These are phyloP conservation scores for Melikaiella ostensackeni DNA, from an alignment of 2,888 invertebrate genomes.

Conservation along the genomic window DNA sequence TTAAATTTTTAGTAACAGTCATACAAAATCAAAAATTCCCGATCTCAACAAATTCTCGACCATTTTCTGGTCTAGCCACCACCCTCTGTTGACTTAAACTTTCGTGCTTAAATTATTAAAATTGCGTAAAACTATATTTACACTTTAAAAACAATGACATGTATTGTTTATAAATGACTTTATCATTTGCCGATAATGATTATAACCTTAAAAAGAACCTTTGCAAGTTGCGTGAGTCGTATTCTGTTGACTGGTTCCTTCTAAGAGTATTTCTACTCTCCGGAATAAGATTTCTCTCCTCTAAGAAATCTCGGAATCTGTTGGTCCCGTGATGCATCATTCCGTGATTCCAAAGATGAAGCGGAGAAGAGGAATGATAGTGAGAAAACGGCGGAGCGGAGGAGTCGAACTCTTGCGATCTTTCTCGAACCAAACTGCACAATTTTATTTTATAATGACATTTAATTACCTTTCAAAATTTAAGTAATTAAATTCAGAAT, in stretches of 20 bases:
- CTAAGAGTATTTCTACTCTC: constrained; percentile 22
- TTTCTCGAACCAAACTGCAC: constrained; percentile 21
- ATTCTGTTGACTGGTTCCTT: constrained; percentile 27
- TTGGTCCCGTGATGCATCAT: neutral
- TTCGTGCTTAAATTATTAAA: too few relatives aligned
- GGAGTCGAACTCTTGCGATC: constrained; percentile 27
- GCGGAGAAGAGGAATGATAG: constrained; percentile 18
- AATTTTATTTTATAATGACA: neutral
- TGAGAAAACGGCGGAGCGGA: constrained; percentile 14
- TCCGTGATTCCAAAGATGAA: constrained; percentile 32
- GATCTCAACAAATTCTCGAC: too few relatives aligned
- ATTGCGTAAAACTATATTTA: too few relatives aligned
- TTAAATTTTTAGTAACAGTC: too few relatives aligned
- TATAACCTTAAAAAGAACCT: constrained; percentile 35
- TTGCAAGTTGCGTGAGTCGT: constrained; percentile 18
- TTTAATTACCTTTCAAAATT: too few relatives aligned
- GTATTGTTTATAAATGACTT: neutral
- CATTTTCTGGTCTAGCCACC: too few relatives aligned
- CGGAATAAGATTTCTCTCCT: constrained; percentile 1
- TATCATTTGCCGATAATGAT: neutral
- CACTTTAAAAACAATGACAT: too few relatives aligned
- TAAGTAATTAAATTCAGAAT: too few relatives aligned
- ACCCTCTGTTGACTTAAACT: too few relatives aligned
- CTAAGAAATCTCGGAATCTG: constrained; percentile 14
- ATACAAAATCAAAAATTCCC: too few relatives aligned